phyloP scores from a whole-genome alignment of 1,140 invertebrate genomes.

The Campoletis sonorensis region DNA sequence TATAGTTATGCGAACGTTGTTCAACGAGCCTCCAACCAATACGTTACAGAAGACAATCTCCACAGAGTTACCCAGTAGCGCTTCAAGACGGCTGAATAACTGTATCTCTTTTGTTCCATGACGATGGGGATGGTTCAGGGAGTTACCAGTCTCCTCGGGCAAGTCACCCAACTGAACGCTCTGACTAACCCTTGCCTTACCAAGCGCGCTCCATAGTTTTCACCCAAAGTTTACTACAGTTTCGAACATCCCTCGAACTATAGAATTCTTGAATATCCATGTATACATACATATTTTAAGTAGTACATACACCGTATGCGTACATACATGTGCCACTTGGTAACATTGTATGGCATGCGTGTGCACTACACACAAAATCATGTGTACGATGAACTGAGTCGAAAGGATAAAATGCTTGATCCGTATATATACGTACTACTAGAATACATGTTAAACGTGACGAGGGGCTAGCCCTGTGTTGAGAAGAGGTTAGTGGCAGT shows the following conservation, averaged over 20 bases:
- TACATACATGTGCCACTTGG: not conserved
- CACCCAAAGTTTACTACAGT: slow-evolving; percentile 32
- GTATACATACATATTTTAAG: slow-evolving; percentile 17
- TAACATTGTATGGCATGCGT: not conserved
- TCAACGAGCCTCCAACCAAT: not conserved
- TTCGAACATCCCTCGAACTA: not conserved
- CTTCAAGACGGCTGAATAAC: not conserved
- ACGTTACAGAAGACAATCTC: not conserved
- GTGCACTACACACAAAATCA: not conserved
- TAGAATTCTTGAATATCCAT: slow-evolving; percentile 2
- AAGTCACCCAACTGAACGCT: slow-evolving; percentile 22
- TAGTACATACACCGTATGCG: not conserved
- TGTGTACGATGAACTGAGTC: not conserved
- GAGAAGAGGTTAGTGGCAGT: slow-evolving; percentile 42
- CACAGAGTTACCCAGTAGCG: not conserved
- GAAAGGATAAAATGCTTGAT: slow-evolving; percentile 12
- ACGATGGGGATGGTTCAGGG: not conserved
- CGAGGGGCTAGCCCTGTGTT: slow-evolving; percentile 24
- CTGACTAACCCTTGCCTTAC: slow-evolving; percentile 11
- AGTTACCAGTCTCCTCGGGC: not conserved
- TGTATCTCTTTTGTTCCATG: slow-evolving; percentile 11
- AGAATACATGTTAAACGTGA: slow-evolving; percentile 16
- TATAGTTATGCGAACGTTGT: not conserved
- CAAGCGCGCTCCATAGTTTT: slow-evolving; percentile 30
- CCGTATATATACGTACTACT: slow-evolving; percentile 16